Percentiles rank a stretch among this genome's conserved stretches.
These are phyloP conservation scores for Myxocyprinus asiaticus DNA, from an alignment of 2,113 vertebrate genomes.

Conservation along the genomic window DNA sequence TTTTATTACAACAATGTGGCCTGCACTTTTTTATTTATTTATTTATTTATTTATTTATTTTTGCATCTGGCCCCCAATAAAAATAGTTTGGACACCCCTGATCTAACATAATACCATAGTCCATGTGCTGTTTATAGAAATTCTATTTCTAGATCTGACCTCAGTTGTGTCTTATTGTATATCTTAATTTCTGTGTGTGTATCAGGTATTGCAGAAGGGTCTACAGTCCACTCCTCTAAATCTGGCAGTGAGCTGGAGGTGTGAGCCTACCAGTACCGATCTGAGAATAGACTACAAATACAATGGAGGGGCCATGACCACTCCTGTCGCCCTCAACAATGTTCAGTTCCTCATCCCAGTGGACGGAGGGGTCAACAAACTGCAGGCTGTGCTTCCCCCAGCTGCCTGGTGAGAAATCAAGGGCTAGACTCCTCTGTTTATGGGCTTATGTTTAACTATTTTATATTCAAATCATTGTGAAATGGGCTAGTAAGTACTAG, in stretches of 20 bases:
- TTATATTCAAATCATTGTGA: neutral
- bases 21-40: too few species aligned
- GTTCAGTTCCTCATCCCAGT: constrained; percentile 95
- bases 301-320: constrained; percentile 90
- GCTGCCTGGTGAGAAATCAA: constrained; percentile 84
- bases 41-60: too few species aligned
- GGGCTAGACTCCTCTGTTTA: neutral
- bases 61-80: too few species aligned
- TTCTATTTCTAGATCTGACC: neutral
- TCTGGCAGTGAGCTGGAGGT: constrained; percentile 94
- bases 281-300: constrained; percentile 98
- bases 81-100: too few species aligned
- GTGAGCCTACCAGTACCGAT: constrained; percentile 92
- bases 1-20: too few species aligned
- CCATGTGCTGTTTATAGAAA: too few species aligned
- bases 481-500: neutral
- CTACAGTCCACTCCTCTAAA: constrained; percentile 91
- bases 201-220: constrained; percentile 90
- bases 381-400: constrained; percentile 93
- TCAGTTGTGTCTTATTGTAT: neutral
- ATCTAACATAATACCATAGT: too few species aligned
- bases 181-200: constrained; percentile 12
- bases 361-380: constrained; percentile 91
- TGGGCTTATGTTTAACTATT: neutral
- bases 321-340: constrained; percentile 90